Percentiles rank a stretch among this genome's conserved stretches.
Evolutionary conservation across 2,888 invertebrate genomes (phyloP).

Genomic region (Heliconius sara): DNA sequence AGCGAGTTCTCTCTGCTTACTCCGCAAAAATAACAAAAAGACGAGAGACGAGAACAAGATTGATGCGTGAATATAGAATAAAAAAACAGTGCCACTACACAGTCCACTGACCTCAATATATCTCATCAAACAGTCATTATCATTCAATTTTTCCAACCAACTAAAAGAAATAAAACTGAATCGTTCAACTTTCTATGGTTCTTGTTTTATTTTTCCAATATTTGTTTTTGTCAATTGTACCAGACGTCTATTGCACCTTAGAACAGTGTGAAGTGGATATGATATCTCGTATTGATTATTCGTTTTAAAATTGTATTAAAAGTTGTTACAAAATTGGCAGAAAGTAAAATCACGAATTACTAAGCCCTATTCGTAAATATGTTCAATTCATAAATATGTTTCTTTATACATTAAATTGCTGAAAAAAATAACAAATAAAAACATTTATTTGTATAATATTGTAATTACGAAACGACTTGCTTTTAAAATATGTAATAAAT

Average conservation of each 20-base stretch:
- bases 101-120: slow-evolving; percentile 34
- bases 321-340: too few relatives aligned
- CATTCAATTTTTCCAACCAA: slow-evolving; percentile 36
- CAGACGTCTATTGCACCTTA: slow-evolving; percentile 36
- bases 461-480: too few relatives aligned
- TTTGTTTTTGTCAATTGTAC: slow-evolving; percentile 76
- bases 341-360: too few relatives aligned
- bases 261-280: slow-evolving; percentile 1
- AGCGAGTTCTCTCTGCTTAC: not conserved
- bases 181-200: slow-evolving; percentile 58
- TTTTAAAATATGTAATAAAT: too few relatives aligned
- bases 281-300: not conserved
- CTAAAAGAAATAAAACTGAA: slow-evolving; percentile 44
- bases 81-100: not conserved
- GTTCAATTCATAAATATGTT: too few relatives aligned
- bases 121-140: slow-evolving; percentile 30
- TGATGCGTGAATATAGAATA: not conserved
- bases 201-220: slow-evolving; percentile 65
- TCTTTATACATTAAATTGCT: too few relatives aligned
- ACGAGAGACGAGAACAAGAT: not conserved
- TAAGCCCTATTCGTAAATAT: too few relatives aligned
- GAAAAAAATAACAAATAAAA: too few relatives aligned
- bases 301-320: too few relatives aligned
- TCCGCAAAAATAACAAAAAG: slow-evolving; percentile 1
- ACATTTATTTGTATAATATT: too few relatives aligned